Evolutionary conservation across 2,888 invertebrate genomes (phyloP).

Genomic region (Alsophila aescularia): DNA sequence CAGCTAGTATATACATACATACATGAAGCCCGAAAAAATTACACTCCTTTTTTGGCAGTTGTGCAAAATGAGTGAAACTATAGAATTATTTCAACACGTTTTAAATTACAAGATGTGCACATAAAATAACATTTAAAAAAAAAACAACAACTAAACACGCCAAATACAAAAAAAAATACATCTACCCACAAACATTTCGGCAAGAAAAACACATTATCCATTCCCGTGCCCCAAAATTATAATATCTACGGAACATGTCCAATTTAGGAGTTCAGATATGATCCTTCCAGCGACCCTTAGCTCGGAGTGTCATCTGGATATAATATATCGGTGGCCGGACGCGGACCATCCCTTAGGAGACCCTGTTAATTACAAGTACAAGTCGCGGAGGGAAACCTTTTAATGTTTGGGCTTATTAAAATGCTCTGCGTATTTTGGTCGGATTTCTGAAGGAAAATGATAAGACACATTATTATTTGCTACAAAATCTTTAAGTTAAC

Average conservation of each 20-base stretch:
- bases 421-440: slow-evolving; percentile 16
- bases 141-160: too few relatives aligned
- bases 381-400: slow-evolving; percentile 75
- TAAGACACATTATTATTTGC: too few relatives aligned
- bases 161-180: background rate
- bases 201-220: slow-evolving; percentile 38
- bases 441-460: too few relatives aligned
- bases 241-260: slow-evolving; percentile 45
- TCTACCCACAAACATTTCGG: background rate
- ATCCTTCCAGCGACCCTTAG: slow-evolving; percentile 74
- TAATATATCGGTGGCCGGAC: slow-evolving; percentile 80
- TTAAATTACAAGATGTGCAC: too few relatives aligned
- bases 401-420: slow-evolving; percentile 59
- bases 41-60: too few relatives aligned
- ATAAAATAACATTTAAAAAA: too few relatives aligned
- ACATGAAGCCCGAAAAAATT: too few relatives aligned
- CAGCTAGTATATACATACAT: too few relatives aligned
- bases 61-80: too few relatives aligned
- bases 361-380: slow-evolving; percentile 87
- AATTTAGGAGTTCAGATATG: slow-evolving; percentile 63
- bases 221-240: slow-evolving; percentile 37
- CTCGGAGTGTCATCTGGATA: slow-evolving; percentile 77
- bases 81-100: too few relatives aligned
- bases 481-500: too few relatives aligned
- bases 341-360: slow-evolving; percentile 78